These are phyloP conservation scores for Microctonus aethiopoides DNA, from an alignment of 2,888 invertebrate species.

Conservation along the genomic window DNA sequence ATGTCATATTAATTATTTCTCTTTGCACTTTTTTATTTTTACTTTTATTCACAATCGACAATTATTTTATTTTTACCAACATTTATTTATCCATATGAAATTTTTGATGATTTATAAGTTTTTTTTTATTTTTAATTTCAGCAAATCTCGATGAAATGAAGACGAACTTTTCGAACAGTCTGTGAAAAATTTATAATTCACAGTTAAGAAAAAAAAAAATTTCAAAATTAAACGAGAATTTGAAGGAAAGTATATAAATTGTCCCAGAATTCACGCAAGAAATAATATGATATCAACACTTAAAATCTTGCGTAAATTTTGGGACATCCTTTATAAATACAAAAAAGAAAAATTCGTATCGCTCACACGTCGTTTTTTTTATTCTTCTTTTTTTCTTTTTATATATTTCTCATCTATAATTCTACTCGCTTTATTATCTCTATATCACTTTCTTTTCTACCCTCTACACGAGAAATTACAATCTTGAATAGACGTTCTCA, in stretches of 20 bases:
- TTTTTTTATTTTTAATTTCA: neutral
- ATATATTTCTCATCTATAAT: neutral
- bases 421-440: neutral
- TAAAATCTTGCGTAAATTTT: no score
- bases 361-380: neutral
- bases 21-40: neutral
- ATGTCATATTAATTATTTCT: no score
- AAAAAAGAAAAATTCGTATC: neutral
- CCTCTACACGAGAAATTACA: constrained; percentile 15
- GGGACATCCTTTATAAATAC: no score
- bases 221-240: neutral
- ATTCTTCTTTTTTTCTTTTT: neutral
- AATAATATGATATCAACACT: no score
- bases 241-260: no score
- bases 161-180: no score
- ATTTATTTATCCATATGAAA: neutral
- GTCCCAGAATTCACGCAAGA: neutral
- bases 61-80: neutral
- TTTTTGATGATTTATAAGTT: neutral
- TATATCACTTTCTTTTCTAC: neutral
- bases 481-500: constrained; percentile 26
- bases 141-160: neutral
- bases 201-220: neutral
- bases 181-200: neutral
- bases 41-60: neutral